These are phyloP conservation scores for Xylophagus ater DNA, from an alignment of 2,888 invertebrate genomes.

Conservation along the genomic window DNA sequence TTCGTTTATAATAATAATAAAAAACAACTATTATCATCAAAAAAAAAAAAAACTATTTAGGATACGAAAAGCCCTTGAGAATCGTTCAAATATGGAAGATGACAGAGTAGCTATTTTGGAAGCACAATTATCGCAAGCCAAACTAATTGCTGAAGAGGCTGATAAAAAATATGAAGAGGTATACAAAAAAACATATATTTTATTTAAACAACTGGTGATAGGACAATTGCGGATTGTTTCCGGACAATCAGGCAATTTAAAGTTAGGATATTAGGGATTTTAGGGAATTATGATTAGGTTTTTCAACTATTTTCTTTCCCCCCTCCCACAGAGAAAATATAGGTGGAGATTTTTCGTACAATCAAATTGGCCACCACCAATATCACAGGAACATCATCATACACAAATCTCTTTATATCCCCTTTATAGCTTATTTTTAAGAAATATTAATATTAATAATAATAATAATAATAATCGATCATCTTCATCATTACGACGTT, in stretches of 20 bases:
- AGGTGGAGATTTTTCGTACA: too few species aligned
- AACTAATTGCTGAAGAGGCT: conserved; percentile 99
- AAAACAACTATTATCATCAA: too few species aligned
- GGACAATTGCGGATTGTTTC: conserved; percentile 16
- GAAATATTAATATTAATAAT: conserved; percentile 6
- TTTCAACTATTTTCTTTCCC: too few species aligned
- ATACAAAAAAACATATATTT: conserved; percentile 24
- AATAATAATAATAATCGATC: conserved; percentile 7
- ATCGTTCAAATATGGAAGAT: conserved; percentile 98
- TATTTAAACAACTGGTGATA: conserved; percentile 2
- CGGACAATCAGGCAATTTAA: not conserved
- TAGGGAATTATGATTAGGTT: conserved; percentile 34
- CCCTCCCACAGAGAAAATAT: too few species aligned
- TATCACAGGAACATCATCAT: too few species aligned
- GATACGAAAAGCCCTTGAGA: conserved; percentile 97
- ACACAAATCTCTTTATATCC: too few species aligned
- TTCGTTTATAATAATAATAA: too few species aligned
- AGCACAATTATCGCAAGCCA: conserved; percentile 95
- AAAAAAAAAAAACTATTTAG: conserved; percentile 41
- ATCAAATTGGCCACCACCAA: too few species aligned
- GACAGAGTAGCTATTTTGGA: conserved; percentile 96
- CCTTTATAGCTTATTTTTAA: conserved; percentile 11
- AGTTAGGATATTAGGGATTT: conserved; percentile 23
- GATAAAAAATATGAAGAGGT: conserved; percentile 99
- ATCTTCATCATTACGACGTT: too few species aligned